These are phyloP conservation scores for Coregonus suidteri DNA, from an alignment of 2,797 vertebrate species.

Conservation along the genomic window DNA sequence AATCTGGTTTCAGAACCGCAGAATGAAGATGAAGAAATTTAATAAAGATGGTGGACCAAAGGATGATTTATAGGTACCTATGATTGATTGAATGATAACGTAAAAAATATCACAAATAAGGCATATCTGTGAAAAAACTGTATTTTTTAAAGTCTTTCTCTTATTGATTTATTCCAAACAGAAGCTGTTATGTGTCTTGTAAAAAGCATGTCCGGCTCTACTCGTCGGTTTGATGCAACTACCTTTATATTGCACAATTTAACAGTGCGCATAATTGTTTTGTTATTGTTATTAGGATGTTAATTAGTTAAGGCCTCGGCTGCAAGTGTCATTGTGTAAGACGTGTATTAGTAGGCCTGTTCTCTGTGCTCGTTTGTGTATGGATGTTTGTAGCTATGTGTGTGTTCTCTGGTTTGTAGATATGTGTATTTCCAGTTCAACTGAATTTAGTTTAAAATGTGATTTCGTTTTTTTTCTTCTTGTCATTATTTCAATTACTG, in stretches of 20 bases:
- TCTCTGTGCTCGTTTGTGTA: conserved; percentile 86
- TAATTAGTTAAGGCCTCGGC: conserved; percentile 67
- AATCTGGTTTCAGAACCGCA: conserved; percentile 98
- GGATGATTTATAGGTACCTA: conserved; percentile 73
- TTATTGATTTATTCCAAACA: conserved; percentile 63
- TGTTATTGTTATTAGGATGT: conserved; percentile 72
- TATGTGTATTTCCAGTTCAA: conserved; percentile 84
- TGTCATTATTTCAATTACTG: conserved; percentile 63
- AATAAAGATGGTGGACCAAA: conserved; percentile 90
- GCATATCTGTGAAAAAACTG: conserved; percentile 46
- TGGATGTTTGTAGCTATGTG: conserved; percentile 82
- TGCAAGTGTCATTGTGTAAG: conserved; percentile 64
- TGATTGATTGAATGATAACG: conserved; percentile 45
- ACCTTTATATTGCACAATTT: conserved; percentile 86
- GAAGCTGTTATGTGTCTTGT: conserved; percentile 64
- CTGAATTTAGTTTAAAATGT: conserved; percentile 79
- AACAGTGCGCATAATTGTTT: conserved; percentile 75
- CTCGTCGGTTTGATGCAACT: conserved; percentile 65
- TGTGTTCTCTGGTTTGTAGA: conserved; percentile 81
- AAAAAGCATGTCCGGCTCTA: conserved; percentile 71
- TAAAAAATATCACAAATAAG: conserved; percentile 29
- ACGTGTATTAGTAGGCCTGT: conserved; percentile 78
- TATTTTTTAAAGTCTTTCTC: conserved; percentile 60
- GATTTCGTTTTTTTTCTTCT: conserved; percentile 72
- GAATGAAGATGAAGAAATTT: conserved; percentile 99